Conservation (phyloP, 1,140 invertebrate species). For the Grapholita molesta region DNA sequence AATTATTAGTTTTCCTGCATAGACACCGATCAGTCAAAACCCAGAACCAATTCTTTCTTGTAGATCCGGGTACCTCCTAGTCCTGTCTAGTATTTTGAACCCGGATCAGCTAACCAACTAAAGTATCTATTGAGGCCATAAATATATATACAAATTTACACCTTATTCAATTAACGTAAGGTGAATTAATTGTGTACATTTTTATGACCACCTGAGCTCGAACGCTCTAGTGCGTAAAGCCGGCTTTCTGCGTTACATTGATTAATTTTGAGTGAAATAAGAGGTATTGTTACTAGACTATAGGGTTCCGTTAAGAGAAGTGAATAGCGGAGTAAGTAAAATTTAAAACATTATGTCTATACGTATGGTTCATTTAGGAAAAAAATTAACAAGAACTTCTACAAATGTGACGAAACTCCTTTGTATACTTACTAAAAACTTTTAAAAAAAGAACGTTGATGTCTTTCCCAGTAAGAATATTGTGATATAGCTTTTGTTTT, state of each 20-base stretch:
- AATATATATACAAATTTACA: not conserved
- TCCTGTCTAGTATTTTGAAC: not conserved
- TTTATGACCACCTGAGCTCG: not conserved
- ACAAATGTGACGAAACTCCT: too few relatives aligned
- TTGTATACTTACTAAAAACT: too few relatives aligned
- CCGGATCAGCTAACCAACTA: not conserved
- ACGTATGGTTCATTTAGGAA: not conserved
- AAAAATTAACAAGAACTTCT: not conserved
- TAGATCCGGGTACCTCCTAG: not conserved
- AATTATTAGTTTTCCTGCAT: not conserved
- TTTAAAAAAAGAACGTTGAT: too few relatives aligned
- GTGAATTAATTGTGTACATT: not conserved
- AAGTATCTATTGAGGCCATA: not conserved
- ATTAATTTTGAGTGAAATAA: not conserved
- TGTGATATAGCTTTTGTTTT: too few relatives aligned
- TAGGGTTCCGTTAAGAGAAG: not conserved
- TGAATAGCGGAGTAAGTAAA: not conserved
- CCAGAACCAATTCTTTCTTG: not conserved
- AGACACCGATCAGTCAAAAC: not conserved
- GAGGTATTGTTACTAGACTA: not conserved
- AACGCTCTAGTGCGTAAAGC: constrained; percentile 13
- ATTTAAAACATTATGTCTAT: not conserved
- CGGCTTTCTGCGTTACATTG: not conserved
- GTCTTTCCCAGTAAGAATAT: too few relatives aligned
- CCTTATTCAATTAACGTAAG: not conserved